Percentiles rank a stretch among this genome's conserved stretches.
Conservation (phyloP, 1,140 invertebrate genomes). For the Eubasilissa regina region DNA sequence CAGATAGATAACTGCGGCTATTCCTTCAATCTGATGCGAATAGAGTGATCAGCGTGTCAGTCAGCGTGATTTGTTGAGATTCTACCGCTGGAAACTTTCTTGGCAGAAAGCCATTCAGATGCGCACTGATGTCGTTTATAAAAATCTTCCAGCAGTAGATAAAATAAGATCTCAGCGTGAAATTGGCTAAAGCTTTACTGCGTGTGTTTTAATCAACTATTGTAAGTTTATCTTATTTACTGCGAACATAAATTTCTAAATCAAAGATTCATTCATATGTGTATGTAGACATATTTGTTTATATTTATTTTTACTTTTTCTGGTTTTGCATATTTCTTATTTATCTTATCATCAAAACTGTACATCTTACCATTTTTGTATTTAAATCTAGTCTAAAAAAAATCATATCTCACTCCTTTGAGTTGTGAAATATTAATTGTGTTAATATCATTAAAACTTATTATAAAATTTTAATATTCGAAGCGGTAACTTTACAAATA, state of each 20-base stretch:
- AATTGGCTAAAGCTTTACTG: not conserved
- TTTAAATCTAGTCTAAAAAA: too few species aligned
- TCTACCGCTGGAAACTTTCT: conserved; percentile 1
- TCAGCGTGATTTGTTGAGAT: not conserved
- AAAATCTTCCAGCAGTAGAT: not conserved
- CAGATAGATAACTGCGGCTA: not conserved
- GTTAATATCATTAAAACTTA: too few species aligned
- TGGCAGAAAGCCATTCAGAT: not conserved
- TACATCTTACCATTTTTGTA: too few species aligned
- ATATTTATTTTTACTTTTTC: too few species aligned
- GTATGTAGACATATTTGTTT: too few species aligned
- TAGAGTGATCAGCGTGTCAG: conserved; percentile 9
- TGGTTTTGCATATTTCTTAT: too few species aligned
- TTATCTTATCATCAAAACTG: too few species aligned
- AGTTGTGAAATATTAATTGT: too few species aligned
- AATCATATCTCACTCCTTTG: too few species aligned
- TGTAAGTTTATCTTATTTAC: not conserved
- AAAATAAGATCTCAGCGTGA: not conserved
- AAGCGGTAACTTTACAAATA: too few species aligned
- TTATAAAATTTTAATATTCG: too few species aligned
- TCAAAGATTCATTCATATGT: too few species aligned
- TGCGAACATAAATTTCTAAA: not conserved
- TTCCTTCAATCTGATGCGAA: conserved; percentile 20
- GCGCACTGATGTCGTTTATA: not conserved
- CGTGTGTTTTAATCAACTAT: not conserved